Evolutionary conservation across 2,888 invertebrate species (phyloP), one percentile per base, ranked within the genome.

Genomic region (Therioaphis trifolii): DNA sequence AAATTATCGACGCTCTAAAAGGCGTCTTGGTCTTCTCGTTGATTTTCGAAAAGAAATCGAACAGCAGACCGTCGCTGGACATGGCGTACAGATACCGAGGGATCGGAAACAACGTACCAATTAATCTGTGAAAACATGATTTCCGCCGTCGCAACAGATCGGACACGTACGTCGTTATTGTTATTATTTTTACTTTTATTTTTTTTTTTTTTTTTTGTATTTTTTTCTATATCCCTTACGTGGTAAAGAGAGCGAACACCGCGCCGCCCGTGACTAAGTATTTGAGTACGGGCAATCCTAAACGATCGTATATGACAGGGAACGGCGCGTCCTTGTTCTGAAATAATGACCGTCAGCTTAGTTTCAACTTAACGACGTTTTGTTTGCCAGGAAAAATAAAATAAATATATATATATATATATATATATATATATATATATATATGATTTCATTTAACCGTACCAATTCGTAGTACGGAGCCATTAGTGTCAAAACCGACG

Each of bases 261-360:
- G 98, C 97, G 1, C 98, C 98, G 75, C 95, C 90, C 0, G 96
- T 94, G 1, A 98, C 97, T 72, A 98, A 93, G 93, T 96, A 96
- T 88, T 94, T 94, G 85, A 97, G 92, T 2, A 92, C 90, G 0
- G 92, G 91, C 93, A 95, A 93, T 0, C 93, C 94, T 4, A 94
- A 91, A 87, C 92, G 88, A 0, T 93, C 92, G 89, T 97, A 98
- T 0, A 94, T 96, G 87, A 93, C 91, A 0, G 97, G 96, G 87
- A 98, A 93, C 0, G 97, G 96, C 0, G 97, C 97, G 86, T 94
- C 91, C 0, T 91, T 90, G 88, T 96, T 92, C 93, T 96, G 24
- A 68, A 52, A 4, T 24, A 40, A 58, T 21, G 4, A 21, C 9
- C 12, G 21, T 11, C 55, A 9, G 21, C 21, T 55, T 21, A 55